Percentiles rank a stretch among this genome's conserved stretches.
phyloP scores from a whole-genome alignment of 92 coral and sea anemone genomes.

The Epizoanthus illoricatus region DNA sequence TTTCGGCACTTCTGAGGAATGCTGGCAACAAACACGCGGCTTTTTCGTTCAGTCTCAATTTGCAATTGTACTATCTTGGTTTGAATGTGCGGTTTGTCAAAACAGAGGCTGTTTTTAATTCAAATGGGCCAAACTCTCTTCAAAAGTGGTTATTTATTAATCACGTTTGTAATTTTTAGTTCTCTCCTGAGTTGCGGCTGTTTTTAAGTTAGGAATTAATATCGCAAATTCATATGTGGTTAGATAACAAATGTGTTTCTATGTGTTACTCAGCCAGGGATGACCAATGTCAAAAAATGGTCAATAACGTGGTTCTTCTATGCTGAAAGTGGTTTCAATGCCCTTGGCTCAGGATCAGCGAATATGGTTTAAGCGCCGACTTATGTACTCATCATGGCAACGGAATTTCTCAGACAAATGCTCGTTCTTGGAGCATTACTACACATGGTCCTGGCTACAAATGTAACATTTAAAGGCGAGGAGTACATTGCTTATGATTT shows the following conservation, averaged over 20 bases:
- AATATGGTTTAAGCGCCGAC: background rate
- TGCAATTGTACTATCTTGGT: constrained; percentile 1
- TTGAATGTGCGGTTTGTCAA: constrained; percentile 35
- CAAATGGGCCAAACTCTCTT: constrained; percentile 12
- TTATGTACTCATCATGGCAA: background rate
- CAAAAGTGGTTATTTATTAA: constrained; percentile 37
- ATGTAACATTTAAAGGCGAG: constrained; percentile 55
- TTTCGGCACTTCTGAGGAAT: constrained; percentile 7
- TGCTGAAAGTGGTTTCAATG: background rate
- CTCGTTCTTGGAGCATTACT: background rate
- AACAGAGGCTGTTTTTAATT: constrained; percentile 38
- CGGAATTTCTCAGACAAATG: background rate
- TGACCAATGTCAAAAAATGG: background rate
- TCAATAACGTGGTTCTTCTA: background rate
- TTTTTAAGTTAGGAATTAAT: constrained; percentile 22
- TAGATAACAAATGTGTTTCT: constrained; percentile 23
- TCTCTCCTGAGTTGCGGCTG: constrained; percentile 23
- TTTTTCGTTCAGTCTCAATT: background rate
- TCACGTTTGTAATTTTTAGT: constrained; percentile 10
- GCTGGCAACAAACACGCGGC: constrained; percentile 6
- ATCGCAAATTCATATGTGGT: constrained; percentile 4
- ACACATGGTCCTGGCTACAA: background rate
- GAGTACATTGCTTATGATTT: constrained; percentile 52
- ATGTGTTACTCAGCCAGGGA: constrained; percentile 12
- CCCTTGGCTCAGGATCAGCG: background rate